Base-by-base conservation (phyloP, 23 tunicate genomes). In the Oikopleura albicans region DNA sequence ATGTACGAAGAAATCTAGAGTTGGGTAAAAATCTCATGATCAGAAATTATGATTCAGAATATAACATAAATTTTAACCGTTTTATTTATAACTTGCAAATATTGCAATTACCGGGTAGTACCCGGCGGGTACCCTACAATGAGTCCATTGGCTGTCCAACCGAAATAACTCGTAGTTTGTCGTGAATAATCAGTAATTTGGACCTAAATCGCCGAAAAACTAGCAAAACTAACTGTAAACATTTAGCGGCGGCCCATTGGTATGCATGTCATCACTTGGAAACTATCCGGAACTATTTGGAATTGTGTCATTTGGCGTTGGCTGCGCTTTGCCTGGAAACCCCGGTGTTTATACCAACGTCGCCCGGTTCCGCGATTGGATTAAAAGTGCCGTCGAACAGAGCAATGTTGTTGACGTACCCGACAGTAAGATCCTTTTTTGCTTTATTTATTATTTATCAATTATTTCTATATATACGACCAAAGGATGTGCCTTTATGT, bases 271-370 rank as follows among this genome's bases (percentile, higher is more conserved):
- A 12, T 71, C 79, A 2, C 79, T 22, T 22, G 79, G 79, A 16
- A 71, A 71, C 37, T 71, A 71, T 37, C 79, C 79, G 4, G 79
- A 71, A 37, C 79, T 71, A 2, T 71, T 12, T 29, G 79, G 79
- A 71, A 71, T 71, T 29, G 79, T 71, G 33, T 71, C 79, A 29
- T 71, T 71, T 29, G 79, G 79, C 37, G 79, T 71, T 31, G 79
- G 79, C 33, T 71, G 79, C 37, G 79, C 79, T 16, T 37, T 71
- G 33, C 79, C 79, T 29, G 79, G 79, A 16, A 71, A 71, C 35
- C 79, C 79, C 31, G 79, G 79, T 4, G 79, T 71, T 27, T 71
- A 71, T 29, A 71, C 79, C 4, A 71, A 71, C 37, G 79, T 71
- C 4, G 79, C 79, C 2, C 33, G 79, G 2, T 71, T 71, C 37